Conservation (phyloP, 2,888 invertebrate species). For the Drosophila maculinotata region DNA sequence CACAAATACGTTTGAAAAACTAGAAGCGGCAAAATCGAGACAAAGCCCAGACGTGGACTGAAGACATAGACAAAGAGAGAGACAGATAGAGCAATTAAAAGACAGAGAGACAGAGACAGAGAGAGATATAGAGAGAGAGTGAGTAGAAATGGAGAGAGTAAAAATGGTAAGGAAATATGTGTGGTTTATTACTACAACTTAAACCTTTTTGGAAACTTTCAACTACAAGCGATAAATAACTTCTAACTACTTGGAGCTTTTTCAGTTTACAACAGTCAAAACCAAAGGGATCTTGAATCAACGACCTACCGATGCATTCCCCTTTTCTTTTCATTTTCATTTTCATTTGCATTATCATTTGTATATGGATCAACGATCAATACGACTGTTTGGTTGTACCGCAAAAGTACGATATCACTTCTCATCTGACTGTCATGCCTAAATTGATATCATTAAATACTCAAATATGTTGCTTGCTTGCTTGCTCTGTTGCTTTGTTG, state of each 20-base stretch:
- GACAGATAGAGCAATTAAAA: not conserved
- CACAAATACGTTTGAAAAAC: constrained; percentile 9
- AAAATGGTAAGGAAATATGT: constrained; percentile 8
- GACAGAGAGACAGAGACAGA: constrained; percentile 5
- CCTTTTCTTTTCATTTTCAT: not conserved
- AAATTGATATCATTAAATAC: not conserved
- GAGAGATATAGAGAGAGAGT: constrained; percentile 9
- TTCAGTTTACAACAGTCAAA: constrained; percentile 2
- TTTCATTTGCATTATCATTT: too few relatives aligned
- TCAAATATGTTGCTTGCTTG: not conserved
- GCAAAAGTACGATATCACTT: too few relatives aligned
- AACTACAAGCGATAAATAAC: constrained; percentile 33
- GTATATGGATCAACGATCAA: too few relatives aligned
- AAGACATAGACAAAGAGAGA: constrained; percentile 6
- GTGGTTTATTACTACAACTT: constrained; percentile 15
- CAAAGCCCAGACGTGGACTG: constrained; percentile 10
- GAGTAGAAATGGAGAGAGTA: constrained; percentile 4
- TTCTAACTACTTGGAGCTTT: constrained; percentile 28
- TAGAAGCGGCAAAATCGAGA: constrained; percentile 9
- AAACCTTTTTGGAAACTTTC: constrained; percentile 19
- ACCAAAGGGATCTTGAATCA: too few relatives aligned
- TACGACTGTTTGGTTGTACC: too few relatives aligned
- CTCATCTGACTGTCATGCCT: too few relatives aligned
- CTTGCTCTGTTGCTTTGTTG: not conserved
- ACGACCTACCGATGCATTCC: too few relatives aligned